A percentile compares a stretch with the other conserved stretches of the same genome.
phyloP scores from a whole-genome alignment of 2,797 vertebrate species.

The Sandelia bainsii region DNA sequence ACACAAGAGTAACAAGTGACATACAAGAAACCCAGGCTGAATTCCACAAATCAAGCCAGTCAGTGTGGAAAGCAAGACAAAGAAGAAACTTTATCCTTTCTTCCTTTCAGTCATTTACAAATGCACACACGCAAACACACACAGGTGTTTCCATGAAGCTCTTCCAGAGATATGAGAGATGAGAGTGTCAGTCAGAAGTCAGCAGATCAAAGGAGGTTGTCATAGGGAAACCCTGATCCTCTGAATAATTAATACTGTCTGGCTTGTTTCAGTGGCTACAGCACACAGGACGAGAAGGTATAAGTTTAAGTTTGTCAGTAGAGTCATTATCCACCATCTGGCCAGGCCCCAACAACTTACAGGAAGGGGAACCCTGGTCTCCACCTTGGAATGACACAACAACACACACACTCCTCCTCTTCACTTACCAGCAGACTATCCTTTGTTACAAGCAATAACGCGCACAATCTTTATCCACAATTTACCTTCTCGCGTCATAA shows the following conservation, averaged over 20 bases:
- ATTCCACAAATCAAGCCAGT: conserved; percentile 42
- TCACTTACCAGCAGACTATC: conserved; percentile 65
- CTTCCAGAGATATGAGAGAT: conserved; percentile 67
- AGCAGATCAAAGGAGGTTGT: conserved; percentile 62
- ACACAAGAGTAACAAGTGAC: conserved; percentile 16
- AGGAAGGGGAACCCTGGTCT: conserved; percentile 70
- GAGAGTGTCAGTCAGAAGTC: conserved; percentile 75
- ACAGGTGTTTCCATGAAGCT: conserved; percentile 51
- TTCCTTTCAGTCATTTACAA: conserved; percentile 30
- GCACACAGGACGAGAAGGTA: conserved; percentile 60
- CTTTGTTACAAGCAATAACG: conserved; percentile 53
- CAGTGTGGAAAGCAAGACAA: conserved; percentile 50
- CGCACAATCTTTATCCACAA: conserved; percentile 23
- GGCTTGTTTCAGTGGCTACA: conserved; percentile 67
- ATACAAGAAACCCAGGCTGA: conserved; percentile 30
- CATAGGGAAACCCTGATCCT: conserved; percentile 71
- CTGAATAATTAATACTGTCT: conserved; percentile 80
- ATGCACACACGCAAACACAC: conserved; percentile 18
- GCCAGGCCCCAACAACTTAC: conserved; percentile 48
- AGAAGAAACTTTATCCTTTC: conserved; percentile 62
- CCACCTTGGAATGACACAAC: conserved; percentile 63
- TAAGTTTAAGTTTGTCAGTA: neutral
- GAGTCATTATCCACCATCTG: conserved; percentile 59
- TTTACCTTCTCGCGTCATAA: conserved; percentile 41
- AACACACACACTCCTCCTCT: conserved; percentile 52